phyloP scores from a whole-genome alignment of 2,888 invertebrate genomes.

The Eupsilia transversa region DNA sequence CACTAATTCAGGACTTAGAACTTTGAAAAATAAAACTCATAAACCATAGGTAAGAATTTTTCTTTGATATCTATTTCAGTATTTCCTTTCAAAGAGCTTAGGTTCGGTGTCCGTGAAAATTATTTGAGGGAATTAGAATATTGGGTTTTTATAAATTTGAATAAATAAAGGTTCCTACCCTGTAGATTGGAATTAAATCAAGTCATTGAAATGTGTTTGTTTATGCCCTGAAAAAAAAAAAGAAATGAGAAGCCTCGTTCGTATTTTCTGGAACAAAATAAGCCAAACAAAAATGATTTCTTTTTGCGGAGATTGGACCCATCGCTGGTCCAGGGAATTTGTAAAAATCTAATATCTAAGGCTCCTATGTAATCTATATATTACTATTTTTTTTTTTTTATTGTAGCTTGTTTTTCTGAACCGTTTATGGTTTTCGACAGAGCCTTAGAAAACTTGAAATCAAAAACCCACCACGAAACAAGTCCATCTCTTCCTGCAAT shows the following conservation, averaged over 20 bases:
- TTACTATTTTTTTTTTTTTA: too few relatives aligned
- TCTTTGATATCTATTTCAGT: conserved; percentile 34
- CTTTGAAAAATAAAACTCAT: background rate
- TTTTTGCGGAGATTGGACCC: background rate
- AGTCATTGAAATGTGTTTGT: background rate
- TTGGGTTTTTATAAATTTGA: background rate
- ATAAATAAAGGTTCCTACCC: background rate
- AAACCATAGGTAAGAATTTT: conserved; percentile 12
- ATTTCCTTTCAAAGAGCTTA: conserved; percentile 31
- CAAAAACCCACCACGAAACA: background rate
- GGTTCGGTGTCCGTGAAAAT: conserved; percentile 17
- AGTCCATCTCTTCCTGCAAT: conserved; percentile 31
- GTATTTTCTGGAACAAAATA: background rate
- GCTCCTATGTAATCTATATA: too few relatives aligned
- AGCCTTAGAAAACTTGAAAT: background rate
- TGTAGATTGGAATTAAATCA: background rate
- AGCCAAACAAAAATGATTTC: background rate
- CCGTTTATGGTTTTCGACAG: background rate
- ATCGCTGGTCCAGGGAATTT: background rate
- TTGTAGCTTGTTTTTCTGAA: too few relatives aligned
- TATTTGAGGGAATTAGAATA: conserved; percentile 19
- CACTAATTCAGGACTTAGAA: conserved; percentile 28
- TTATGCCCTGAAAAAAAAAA: background rate
- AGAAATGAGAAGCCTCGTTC: too few relatives aligned
- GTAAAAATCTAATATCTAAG: too few relatives aligned